Base-by-base conservation (phyloP, 2,113 vertebrate genomes). In the Sylvilagus bachmani region DNA sequence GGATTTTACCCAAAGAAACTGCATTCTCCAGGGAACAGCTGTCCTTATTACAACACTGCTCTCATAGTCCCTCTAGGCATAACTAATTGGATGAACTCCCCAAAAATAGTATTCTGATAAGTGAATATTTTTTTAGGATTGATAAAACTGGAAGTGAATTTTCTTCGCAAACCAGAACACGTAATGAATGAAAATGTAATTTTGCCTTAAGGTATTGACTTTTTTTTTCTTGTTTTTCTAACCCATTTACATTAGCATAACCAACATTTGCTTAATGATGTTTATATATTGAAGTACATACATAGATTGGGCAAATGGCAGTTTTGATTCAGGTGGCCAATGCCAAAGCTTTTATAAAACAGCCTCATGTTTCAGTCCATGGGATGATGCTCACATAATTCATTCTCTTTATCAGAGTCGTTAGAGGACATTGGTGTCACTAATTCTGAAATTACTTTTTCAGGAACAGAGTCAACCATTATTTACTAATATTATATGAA, bases 11-110 rank as follows among this genome's bases (percentile, higher is more conserved):
- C 8, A 36, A 33, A 77, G 10, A 77, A 58, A 5, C 7, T 38
- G 1, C 1, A 12, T 33, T 86, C 6, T 81, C 78, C 2, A 16
- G 16, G 33, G 53, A 90, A 8, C 1, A 77, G 10, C 6, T 78
- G 12, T 44, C 5, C 36, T 11, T 33, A 7, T 44, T 81, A 71
- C 0, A 44, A 7, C 4, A n/a, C 53, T 67, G 27, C 5, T 77
- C 11, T 44, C 9, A 11, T 69, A 53, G 89, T 93, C 25, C 67
- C 62, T 82, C 44, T 25, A 89, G 64, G 22, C 25, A 93, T 69
- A 89, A 89, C 85, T 94, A 94, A 94, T 73, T 90, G 49, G 13
- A 24, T 70, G 6, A 91, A 73, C 38, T 85, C 49, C 75, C 36
- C 84, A 84, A 95, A 90, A 61, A n/a, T 58, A 51, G 10, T 36